Conservation (phyloP, 2,113 vertebrate species). For the Stercorarius parasiticus region DNA sequence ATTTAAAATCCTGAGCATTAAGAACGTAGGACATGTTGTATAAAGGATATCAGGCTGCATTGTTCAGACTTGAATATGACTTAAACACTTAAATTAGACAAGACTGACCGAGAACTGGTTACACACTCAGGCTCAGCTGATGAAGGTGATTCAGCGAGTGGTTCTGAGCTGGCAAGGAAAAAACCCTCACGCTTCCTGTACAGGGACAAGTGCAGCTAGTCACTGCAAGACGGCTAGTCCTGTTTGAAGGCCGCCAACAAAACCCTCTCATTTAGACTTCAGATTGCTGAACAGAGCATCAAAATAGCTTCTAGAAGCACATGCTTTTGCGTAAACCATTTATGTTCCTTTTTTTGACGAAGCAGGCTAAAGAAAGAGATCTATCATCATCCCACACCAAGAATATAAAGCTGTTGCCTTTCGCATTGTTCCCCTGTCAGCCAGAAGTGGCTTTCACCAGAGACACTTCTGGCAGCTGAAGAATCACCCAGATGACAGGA, state of each 20-base stretch:
- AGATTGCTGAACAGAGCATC: not conserved
- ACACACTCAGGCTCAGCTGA: constrained; percentile 59
- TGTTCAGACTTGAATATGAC: constrained; percentile 10
- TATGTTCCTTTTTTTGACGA: not conserved
- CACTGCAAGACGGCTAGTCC: not conserved
- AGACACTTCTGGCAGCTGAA: not conserved
- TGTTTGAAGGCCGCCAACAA: not conserved
- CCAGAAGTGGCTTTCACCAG: not conserved
- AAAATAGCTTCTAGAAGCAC: constrained; percentile 35
- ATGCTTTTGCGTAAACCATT: not conserved
- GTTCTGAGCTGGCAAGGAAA: constrained; percentile 53
- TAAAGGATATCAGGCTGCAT: not conserved
- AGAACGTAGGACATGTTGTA: not conserved
- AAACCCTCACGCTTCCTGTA: constrained; percentile 36
- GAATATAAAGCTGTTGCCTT: not conserved
- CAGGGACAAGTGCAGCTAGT: not conserved
- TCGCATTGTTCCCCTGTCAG: not conserved
- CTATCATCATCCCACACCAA: not conserved
- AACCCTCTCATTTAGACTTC: not conserved
- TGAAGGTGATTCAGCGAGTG: constrained; percentile 51
- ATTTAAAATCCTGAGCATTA: not conserved
- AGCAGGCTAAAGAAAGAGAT: not conserved
- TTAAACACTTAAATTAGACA: constrained; percentile 15
- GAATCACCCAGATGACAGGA: not conserved
- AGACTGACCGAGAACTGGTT: constrained; percentile 2